These are phyloP conservation scores for Eretmocerus hayati DNA, from an alignment of 2,888 invertebrate species.

Conservation along the genomic window DNA sequence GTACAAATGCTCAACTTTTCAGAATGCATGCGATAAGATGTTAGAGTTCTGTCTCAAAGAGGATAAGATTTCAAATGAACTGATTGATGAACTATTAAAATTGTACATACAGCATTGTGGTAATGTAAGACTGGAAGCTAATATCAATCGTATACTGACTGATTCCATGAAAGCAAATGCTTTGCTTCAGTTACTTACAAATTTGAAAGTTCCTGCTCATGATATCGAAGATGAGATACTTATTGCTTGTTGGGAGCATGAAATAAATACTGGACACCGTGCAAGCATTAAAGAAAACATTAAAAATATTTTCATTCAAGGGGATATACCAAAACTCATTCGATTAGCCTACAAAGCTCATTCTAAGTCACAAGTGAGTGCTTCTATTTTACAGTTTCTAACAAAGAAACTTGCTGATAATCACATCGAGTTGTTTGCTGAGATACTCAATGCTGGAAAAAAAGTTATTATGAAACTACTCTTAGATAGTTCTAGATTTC, in stretches of 20 bases:
- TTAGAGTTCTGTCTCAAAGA: conserved; percentile 46
- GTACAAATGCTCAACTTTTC: conserved; percentile 38
- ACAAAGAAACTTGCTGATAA: conserved; percentile 27
- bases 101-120: conserved; percentile 46
- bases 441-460: conserved; percentile 38
- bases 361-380: conserved; percentile 24
- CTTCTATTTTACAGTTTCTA: conserved; percentile 31
- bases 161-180: conserved; percentile 31
- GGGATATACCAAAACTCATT: conserved; percentile 37
- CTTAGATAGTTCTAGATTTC: conserved; percentile 39
- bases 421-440: conserved; percentile 29
- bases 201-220: conserved; percentile 27
- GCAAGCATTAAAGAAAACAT: conserved; percentile 33
- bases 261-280: conserved; percentile 33
- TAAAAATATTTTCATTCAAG: conserved; percentile 37
- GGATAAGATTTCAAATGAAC: conserved; percentile 32
- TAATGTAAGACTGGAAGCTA: conserved; percentile 42
- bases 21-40: conserved; percentile 47
- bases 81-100: conserved; percentile 46
- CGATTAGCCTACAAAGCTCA: conserved; percentile 31
- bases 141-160: conserved; percentile 34
- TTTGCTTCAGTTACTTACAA: conserved; percentile 28
- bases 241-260: conserved; percentile 34
- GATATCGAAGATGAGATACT: conserved; percentile 34
- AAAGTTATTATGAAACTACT: conserved; percentile 39